Evolutionary conservation across 2,888 invertebrate species (phyloP).

Genomic region (Macrosiphum euphorbiae): DNA sequence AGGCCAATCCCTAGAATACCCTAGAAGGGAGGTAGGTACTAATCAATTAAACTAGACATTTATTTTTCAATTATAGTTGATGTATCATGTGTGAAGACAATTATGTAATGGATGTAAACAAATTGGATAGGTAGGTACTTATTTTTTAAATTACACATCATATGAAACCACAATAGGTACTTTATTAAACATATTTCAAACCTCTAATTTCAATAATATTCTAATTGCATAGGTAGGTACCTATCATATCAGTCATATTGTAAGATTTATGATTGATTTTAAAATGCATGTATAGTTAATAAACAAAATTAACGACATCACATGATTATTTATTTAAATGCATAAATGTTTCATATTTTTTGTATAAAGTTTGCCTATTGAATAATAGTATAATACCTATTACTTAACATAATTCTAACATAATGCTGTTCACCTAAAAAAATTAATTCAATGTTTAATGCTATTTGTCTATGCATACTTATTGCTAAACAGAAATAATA

Average conservation of each 20-base stretch:
- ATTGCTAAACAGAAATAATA: neutral
- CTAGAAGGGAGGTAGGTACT: neutral
- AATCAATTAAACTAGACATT: neutral
- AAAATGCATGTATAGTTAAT: neutral
- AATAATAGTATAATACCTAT: slow-evolving; percentile 37
- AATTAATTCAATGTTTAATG: neutral
- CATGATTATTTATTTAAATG: slow-evolving; percentile 48
- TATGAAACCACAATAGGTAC: slow-evolving; percentile 22
- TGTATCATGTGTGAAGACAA: neutral
- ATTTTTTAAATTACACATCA: neutral
- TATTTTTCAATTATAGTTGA: neutral
- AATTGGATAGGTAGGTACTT: neutral
- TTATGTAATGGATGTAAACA: neutral
- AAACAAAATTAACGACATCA: slow-evolving; percentile 27
- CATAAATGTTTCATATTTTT: slow-evolving; percentile 31
- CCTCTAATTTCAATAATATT: neutral
- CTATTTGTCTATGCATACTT: slow-evolving; percentile 8
- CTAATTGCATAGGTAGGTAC: neutral
- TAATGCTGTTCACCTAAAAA: slow-evolving; percentile 16
- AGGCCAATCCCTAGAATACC: neutral
- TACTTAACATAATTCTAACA: slow-evolving; percentile 26
- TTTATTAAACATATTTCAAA: slow-evolving; percentile 37
- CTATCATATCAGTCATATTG: slow-evolving; percentile 13
- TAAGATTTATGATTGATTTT: slow-evolving; percentile 43
- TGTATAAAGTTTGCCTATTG: slow-evolving; percentile 28